Evolutionary conservation across 2,797 vertebrate species (phyloP), one percentile per base, ranked within the genome.

Genomic region (Pangasius larnaudii): DNA sequence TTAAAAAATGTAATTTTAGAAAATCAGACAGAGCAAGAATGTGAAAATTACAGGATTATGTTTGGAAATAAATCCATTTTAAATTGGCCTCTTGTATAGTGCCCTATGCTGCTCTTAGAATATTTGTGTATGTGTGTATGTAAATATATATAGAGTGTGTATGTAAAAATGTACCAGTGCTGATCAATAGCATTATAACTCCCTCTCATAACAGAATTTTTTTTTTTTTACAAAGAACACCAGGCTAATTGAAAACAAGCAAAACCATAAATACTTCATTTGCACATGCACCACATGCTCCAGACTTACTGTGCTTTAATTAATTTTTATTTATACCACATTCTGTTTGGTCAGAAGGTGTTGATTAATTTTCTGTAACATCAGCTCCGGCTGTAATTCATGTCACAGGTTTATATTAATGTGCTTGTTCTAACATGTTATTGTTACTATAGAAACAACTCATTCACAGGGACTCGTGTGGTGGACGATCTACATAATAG

Each of bases 31-130:
- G n/a, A 77, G 33, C 63, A 80, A 72, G 61, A 80, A 74, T 65
- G 69, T 89, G 87, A 87, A 85, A 89, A 91, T 90, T 89, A 90
- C 86, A 90, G 85, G 88, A 91, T 92, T 91, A 84, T 88, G 86
- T 84, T 85, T 87, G 56, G 19, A 84, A 82, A 87, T 83, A 90
- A 91, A 89, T 81, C 69, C 71, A 27, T 63, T 88, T 89, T 85
- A 90, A 91, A 30, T 33, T 53, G 1, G 14, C 13, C 30, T 30
- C 2, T 16, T 53, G 74, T 49, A 2, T 77, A 24, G 27, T 30
- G 27, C 36, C 56, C 59, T 58, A 86, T 56, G 84, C n/a, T 14
- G 49, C 0, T 65, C 39, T 74, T 22, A 53, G 22, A 2, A 39
- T 51, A 1, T 77, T n/a, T 49, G 75, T 53, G 75, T 67, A 27